Base-by-base conservation (phyloP, 2,888 invertebrate species). In the Aproaerema taeniolella region DNA sequence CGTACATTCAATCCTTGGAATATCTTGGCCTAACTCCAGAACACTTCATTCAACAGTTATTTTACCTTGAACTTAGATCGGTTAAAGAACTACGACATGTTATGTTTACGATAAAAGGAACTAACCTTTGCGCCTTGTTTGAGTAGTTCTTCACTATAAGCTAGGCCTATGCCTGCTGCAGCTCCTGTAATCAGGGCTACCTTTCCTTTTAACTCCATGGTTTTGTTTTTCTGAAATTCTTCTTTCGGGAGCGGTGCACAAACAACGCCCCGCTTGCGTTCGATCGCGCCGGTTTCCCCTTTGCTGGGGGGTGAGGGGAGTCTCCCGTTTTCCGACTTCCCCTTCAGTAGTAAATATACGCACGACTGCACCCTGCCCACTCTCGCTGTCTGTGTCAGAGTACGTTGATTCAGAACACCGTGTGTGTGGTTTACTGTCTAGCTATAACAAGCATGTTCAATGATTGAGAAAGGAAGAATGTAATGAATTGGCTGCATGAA, bases 131-230 rank as follows among this genome's bases (percentile, higher is more conserved):
- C 92, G 52, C 93, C 93, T 58, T 91, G 90, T 59, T 90, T 90
- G 44, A 93, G 82, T 31, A 93, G 67, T 61, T 93, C 92, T 53
- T 91, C 90, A 56, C 90, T 90, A 59, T 91, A 92, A n/a, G 91
- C 90, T 44, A 90, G 87, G 1, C 93, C 93, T 52, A 93, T 90
- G 40, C 93, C 93, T 35, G 91, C 90, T 10, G 92, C 92, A 34
- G 91, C 93, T 20, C 93, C 93, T 15, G 93, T 93, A 40, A 93
- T 89, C 46, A 93, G 75, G 31, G 90, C 92, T 42, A 93, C 92
- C 74, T 91, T 92, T 49, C 92, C 92, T 72, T 91, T 92, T 47
- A 93, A 72, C 64, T 93, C 92, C 92, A 93, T 92, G 38, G 50
- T 49, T 4, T 55, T 47, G 58, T 50, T 37, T 51, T 57, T 53